Evolutionary conservation across 1,140 invertebrate species (phyloP), one percentile per base, ranked within the genome.

Genomic region (Cydia fagiglandana): DNA sequence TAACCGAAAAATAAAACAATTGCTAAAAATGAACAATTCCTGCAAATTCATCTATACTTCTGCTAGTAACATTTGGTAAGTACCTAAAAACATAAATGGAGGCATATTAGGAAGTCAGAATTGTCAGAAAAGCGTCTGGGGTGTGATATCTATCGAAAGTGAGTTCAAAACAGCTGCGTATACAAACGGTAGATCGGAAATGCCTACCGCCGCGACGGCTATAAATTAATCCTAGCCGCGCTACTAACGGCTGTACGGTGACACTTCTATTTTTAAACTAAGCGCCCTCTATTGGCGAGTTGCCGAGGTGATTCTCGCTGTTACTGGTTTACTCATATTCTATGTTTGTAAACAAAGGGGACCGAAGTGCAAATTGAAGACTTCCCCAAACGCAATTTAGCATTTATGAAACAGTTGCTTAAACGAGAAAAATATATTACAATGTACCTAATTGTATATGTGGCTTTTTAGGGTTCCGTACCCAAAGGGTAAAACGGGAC

Each of bases 271-370:
- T 89, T 90, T 80, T 66, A 84, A 77, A 78, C 68, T 73, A 83
- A 88, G 86, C 88, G 90, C 90, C 90, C 88, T 90, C 90, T 91
- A 86, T 89, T 91, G 89, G 89, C 88, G 85, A 86, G 82, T 83
- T 91, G 89, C 89, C 89, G 87, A 90, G 88, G 79, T 83, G 81
- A 75, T 61, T 38, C 76, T 80, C 80, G 79, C 78, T 79, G 80
- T 82, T 82, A 78, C 68, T 78, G 80, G 79, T 85, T 91, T 89
- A 91, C 89, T 91, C 89, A 90, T 87, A 78, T 81, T 88, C 87
- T 89, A 89, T 89, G 89, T 89, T 89, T 81, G 87, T 89, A 91
- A 91, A 91, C 87, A 89, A 91, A 89, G 86, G 83, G 79, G 78
- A 53, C 78, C 74, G 82, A 76, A 78, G 82, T 81, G 78, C 76